Evolutionary conservation across 2,888 invertebrate species (phyloP), one percentile per base, ranked within the genome.

Genomic region (Cyclophora albipunctata): DNA sequence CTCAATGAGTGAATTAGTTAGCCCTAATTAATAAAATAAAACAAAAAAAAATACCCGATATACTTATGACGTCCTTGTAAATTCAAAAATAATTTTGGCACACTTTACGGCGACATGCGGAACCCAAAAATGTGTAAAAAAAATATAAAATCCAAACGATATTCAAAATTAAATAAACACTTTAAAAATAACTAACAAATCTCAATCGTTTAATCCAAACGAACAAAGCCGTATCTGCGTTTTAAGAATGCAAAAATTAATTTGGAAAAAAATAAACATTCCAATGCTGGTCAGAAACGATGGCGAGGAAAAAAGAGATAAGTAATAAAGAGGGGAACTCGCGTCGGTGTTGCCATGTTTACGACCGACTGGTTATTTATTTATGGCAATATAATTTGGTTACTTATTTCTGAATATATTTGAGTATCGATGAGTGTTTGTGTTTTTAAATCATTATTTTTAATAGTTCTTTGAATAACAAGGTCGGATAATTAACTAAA

Each of bases 151-250:
- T 20, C 20, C 20, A 20, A 20, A 20, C 20, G 20, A 20, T 20
- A 20, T 20, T 2, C 20, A 20, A 20, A 20, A 20, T 20, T 20
- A 20, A 20, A 20, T 20, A 20, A 20, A 20, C 20, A 20, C 20
- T 20, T 20, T 20, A 20, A 20, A 20, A 20, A 20, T 20, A 20
- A 43, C 20, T 33, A 43, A 43, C 43, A 43, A 34, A 45, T 53
- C 37, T 66, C 67, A 75, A 77, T 72, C 76, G 70, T 76, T 75
- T 73, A 74, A 75, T 71, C 73, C 71, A 59, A 58, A 59, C 54
- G 66, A 68, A 69, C 69, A 64, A 68, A 63, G 61, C 67, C 60
- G 66, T 62, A 71, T 56, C 62, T 52, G 64, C 64, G 4, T 37
- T 37, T 37, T 37, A 37, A 64, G 69, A 67, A 70, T 66, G 63